phyloP scores from a whole-genome alignment of 2,888 invertebrate genomes.

The Rhagium mordax region DNA sequence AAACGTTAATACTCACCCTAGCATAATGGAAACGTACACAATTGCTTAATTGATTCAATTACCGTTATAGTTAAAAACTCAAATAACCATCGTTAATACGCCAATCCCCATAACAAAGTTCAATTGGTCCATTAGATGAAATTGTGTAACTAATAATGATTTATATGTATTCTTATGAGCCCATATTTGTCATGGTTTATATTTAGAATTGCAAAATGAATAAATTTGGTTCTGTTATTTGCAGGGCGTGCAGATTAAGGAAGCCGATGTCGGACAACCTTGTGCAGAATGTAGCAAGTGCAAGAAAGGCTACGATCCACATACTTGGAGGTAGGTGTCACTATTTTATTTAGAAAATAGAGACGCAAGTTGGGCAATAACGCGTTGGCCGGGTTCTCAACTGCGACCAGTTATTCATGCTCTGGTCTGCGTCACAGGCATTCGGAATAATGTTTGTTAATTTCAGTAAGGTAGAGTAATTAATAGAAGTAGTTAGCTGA shows the following conservation, averaged over 20 bases:
- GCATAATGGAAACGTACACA: background rate
- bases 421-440: background rate
- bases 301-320: constrained; percentile 83
- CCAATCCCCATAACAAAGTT: background rate
- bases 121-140: constrained; percentile 13
- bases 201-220: constrained; percentile 30
- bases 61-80: background rate
- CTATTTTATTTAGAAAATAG: constrained; percentile 20
- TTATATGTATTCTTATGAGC: background rate
- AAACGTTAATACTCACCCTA: background rate
- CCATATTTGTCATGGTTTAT: constrained; percentile 32
- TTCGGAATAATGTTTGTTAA: background rate
- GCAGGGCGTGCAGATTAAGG: constrained; percentile 90
- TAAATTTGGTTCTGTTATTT: constrained; percentile 62
- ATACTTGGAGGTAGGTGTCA: constrained; percentile 88
- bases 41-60: background rate
- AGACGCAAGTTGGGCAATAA: background rate
- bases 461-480: too few relatives aligned
- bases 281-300: constrained; percentile 90
- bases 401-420: background rate
- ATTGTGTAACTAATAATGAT: background rate
- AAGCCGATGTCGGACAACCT: constrained; percentile 88
- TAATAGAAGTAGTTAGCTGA: too few relatives aligned
- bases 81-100: background rate
- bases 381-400: background rate